Evolutionary conservation across 1,140 invertebrate genomes (phyloP).

Genomic region (Notospermus geniculatus): DNA sequence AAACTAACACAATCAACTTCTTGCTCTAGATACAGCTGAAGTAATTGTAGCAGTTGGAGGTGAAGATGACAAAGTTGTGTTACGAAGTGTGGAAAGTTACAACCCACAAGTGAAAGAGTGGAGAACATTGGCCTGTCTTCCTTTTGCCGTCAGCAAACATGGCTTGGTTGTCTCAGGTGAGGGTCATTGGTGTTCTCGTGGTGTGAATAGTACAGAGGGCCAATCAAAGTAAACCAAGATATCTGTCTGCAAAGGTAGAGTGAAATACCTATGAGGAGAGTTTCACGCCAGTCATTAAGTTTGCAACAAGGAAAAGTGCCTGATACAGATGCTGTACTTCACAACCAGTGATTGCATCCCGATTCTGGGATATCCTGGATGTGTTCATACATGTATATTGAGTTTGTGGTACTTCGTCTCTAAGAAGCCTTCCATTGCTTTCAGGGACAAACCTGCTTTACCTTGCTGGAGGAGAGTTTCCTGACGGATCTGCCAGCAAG

Average conservation of each 20-base stretch:
- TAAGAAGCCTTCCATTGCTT: too few relatives aligned
- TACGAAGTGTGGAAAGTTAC: conserved; percentile 61
- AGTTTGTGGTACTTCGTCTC: too few relatives aligned
- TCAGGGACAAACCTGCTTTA: conserved; percentile 57
- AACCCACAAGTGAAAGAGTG: conserved; percentile 46
- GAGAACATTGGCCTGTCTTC: conserved; percentile 41
- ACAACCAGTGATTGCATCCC: too few relatives aligned
- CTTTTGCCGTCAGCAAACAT: conserved; percentile 58
- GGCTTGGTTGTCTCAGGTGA: conserved; percentile 59
- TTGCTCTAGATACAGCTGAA: conserved; percentile 45
- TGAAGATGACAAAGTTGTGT: conserved; percentile 63
- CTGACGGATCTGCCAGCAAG: conserved; percentile 60
- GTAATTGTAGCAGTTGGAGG: conserved; percentile 62
- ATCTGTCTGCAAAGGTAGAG: too few relatives aligned
- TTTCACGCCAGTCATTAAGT: too few relatives aligned
- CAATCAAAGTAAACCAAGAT: too few relatives aligned
- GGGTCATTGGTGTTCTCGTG: conserved; percentile 2
- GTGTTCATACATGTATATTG: too few relatives aligned
- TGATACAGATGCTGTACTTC: too few relatives aligned
- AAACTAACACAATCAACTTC: too few relatives aligned
- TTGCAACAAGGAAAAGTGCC: too few relatives aligned
- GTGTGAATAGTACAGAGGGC: background rate
- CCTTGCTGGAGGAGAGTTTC: conserved; percentile 61
- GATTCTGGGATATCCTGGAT: too few relatives aligned
- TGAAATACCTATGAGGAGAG: too few relatives aligned